Evolutionary conservation across 2,797 vertebrate genomes (phyloP), one percentile per base, ranked within the genome.

Genomic region (Enteromius radiatus): DNA sequence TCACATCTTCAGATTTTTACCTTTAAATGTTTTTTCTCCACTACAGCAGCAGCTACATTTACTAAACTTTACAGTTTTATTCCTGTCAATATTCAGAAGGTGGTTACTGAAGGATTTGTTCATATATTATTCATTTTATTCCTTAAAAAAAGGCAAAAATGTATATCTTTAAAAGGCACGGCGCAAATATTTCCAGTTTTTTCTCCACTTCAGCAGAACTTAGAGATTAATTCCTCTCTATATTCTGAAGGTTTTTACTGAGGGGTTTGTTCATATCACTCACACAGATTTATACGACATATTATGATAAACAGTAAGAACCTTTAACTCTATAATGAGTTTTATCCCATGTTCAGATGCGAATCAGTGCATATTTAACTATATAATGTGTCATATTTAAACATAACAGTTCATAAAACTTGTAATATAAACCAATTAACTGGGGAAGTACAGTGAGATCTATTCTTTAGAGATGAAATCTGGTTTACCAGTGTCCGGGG

Each of bases 401-500:
- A 56, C 3, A 56, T 56, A 56, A n/a, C 17, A 56, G 12, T 56
- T 12, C 9, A 23, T 11, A 56, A 56, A 56, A 23, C 56, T 5
- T 56, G 54, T n/a, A 56, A 56, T 56, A 23, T n/a, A 56, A 56
- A 23, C 54, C 6, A 23, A 1, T 28, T 5, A 31, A 31, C 12
- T 61, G 26, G 26, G 5, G 14, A 61, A 28, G 14, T 15, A 61
- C 14, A 14, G 12, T 28, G 15, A 63, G 15, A 31, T 63, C 61
- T 63, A 31, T 31, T 2, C 31, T 14, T n/a, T n/a, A n/a, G n/a
- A n/a, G n/a, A n/a, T n/a, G 59, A 63, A 26, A 17, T 63, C 2
- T 17, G 14, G 15, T 54, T 80, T 91, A 99, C 98, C 98, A 99
- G 88, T 99, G 98, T 71, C 96, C 97, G 0, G 98, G 98, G 71